Percentiles rank a stretch among this genome's conserved stretches.
Conservation (phyloP, 2,797 vertebrate genomes). For the Aplochiton taeniatus region DNA sequence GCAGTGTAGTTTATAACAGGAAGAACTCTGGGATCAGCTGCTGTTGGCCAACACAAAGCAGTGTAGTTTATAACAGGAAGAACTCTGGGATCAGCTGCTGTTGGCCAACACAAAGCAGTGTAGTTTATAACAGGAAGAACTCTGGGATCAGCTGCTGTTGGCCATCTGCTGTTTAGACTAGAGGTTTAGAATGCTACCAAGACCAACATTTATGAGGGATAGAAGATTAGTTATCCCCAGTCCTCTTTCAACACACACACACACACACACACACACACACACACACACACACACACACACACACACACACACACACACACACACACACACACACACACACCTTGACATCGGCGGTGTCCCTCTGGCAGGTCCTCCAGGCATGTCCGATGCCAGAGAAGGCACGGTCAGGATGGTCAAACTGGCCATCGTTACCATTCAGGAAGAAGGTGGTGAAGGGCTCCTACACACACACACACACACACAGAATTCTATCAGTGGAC, state of each 20-base stretch:
- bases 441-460: slow-evolving; percentile 98
- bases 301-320: neutral
- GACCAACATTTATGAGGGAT: too few relatives aligned
- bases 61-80: too few relatives aligned
- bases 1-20: neutral
- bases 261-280: too few relatives aligned
- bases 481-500: too few relatives aligned
- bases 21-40: too few relatives aligned
- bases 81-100: slow-evolving; percentile 16
- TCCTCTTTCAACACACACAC: too few relatives aligned
- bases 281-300: neutral
- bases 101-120: neutral
- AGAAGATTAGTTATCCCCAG: too few relatives aligned
- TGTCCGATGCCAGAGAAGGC: slow-evolving; percentile 92
- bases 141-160: slow-evolving; percentile 15
- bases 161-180: neutral
- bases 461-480: slow-evolving; percentile 58
- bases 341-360: slow-evolving; percentile 97
- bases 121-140: neutral
- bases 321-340: slow-evolving; percentile 57
- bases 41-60: too few relatives aligned
- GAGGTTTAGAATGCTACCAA: too few relatives aligned
- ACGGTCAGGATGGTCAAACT: slow-evolving; percentile 96
- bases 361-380: slow-evolving; percentile 96
- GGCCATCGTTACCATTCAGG: slow-evolving; percentile 91